phyloP scores from a whole-genome alignment of 2,113 vertebrate genomes.

The human region GRCh38 chr3:1886001-1886500 shows the following conservation, averaged over 20 bases:
- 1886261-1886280: neutral
- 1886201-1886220: neutral
- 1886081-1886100: neutral
- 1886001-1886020: neutral
- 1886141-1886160: neutral
- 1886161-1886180: neutral
- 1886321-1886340: rapidly evolving
- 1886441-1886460: neutral
- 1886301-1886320: neutral
- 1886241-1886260: neutral
- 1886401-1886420: neutral
- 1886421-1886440: rapidly evolving
- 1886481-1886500: neutral
- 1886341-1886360: neutral
- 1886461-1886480: neutral
- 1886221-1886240: neutral
- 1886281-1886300: neutral
- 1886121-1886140: neutral
- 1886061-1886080: neutral
- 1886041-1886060: neutral
- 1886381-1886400: rapidly evolving
- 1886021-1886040: neutral
- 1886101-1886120: too few relatives aligned
- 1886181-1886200: neutral
- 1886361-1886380: neutral